Evolutionary conservation across 2,888 invertebrate species (phyloP).

Genomic region (Tineola bisselliella): DNA sequence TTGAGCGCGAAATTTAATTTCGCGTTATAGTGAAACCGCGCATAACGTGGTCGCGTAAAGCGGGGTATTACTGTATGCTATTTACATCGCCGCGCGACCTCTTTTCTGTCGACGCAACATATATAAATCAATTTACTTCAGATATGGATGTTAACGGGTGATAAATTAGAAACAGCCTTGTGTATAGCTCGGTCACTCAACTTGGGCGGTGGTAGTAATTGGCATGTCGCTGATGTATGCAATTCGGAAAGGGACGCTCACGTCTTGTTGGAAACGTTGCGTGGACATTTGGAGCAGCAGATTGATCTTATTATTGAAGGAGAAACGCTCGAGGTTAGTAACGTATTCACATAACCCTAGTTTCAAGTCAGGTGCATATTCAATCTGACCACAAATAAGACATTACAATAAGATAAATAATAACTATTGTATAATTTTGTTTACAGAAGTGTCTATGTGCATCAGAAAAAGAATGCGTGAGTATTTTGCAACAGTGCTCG

Average conservation of each 20-base stretch:
- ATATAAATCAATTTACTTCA: constrained; percentile 34
- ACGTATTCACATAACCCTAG: too few relatives aligned
- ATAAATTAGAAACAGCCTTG: constrained; percentile 96
- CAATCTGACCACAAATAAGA: too few relatives aligned
- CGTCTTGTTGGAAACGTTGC: constrained; percentile 32
- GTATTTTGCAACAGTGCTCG: constrained; percentile 74
- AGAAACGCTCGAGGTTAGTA: constrained; percentile 48
- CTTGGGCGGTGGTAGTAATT: constrained; percentile 58
- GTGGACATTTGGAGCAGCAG: constrained; percentile 19
- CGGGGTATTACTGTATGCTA: too few relatives aligned
- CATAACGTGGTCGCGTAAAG: too few relatives aligned
- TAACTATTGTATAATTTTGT: too few relatives aligned
- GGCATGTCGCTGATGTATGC: constrained; percentile 35
- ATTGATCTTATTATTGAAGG: constrained; percentile 55
- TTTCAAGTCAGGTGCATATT: too few relatives aligned
- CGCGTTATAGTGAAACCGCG: too few relatives aligned
- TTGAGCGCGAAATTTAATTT: too few relatives aligned
- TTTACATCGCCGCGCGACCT: too few relatives aligned
- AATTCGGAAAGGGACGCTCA: constrained; percentile 34
- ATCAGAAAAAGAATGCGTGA: constrained; percentile 76
- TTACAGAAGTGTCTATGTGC: constrained; percentile 72
- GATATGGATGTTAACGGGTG: constrained; percentile 95
- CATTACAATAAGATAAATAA: too few relatives aligned
- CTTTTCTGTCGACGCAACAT: too few relatives aligned
- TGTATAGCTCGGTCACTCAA: constrained; percentile 98